These are phyloP conservation scores for Trisateles emortualis DNA, from an alignment of 2,888 invertebrate genomes.

Conservation along the genomic window DNA sequence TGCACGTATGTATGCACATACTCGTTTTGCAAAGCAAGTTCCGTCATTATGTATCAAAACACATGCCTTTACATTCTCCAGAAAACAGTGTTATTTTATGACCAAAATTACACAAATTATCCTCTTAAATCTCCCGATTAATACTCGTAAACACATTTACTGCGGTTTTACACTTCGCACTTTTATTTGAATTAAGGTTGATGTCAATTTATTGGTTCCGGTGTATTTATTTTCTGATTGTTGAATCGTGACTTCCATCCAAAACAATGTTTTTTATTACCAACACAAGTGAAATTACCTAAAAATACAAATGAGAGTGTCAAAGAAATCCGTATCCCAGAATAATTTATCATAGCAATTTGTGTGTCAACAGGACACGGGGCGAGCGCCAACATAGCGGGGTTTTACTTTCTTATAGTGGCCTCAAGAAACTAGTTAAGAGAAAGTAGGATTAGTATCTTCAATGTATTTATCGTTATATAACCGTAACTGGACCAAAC, in stretches of 20 bases:
- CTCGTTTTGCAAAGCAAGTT: slow-evolving; percentile 5
- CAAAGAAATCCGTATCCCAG: slow-evolving; percentile 65
- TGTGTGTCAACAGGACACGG: slow-evolving; percentile 85
- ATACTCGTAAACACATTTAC: not conserved
- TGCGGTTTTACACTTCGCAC: not conserved
- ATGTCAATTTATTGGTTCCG: slow-evolving; percentile 8
- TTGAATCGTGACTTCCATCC: not conserved
- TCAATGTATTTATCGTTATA: slow-evolving; percentile 76
- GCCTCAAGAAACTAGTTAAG: slow-evolving; percentile 85
- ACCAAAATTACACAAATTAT: not conserved
- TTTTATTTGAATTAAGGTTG: slow-evolving; percentile 8
- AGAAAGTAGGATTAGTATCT: slow-evolving; percentile 84
- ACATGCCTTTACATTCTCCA: not conserved
- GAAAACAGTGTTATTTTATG: slow-evolving; percentile 1
- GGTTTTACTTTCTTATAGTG: slow-evolving; percentile 85
- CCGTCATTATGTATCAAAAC: not conserved
- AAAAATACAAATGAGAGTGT: slow-evolving; percentile 25
- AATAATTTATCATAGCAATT: slow-evolving; percentile 78
- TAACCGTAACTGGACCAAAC: slow-evolving; percentile 58
- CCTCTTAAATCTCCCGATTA: not conserved
- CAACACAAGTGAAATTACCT: slow-evolving; percentile 5
- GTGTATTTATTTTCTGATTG: slow-evolving; percentile 11
- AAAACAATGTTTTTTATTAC: slow-evolving; percentile 2
- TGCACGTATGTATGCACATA: slow-evolving; percentile 4
- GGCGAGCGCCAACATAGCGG: slow-evolving; percentile 82